Conservation (phyloP, 30 jellyfish, hydroid and myxozoan genomes). For the Turritopsis rubra region DNA sequence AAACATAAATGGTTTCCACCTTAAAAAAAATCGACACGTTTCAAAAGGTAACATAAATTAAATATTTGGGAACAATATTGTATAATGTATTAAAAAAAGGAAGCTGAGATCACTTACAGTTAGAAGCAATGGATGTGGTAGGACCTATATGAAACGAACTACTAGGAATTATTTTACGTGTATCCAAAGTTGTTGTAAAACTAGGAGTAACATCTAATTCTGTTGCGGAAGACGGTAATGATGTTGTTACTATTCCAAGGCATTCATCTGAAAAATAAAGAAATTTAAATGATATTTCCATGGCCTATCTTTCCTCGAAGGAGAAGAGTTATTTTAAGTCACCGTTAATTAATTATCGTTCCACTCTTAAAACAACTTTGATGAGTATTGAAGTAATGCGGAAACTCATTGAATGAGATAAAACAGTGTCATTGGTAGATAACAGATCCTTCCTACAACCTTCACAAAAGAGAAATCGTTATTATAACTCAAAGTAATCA, state of each 20-base stretch:
- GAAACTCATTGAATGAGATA: too few relatives aligned
- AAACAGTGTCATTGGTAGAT: too few relatives aligned
- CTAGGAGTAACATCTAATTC: neutral
- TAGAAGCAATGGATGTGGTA: neutral
- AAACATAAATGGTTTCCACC: neutral
- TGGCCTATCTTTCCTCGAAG: too few relatives aligned
- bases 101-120: neutral
- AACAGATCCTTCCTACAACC: too few relatives aligned
- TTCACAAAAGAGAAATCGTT: too few relatives aligned
- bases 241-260: neutral
- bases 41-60: too few relatives aligned
- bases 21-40: too few relatives aligned
- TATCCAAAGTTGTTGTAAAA: neutral
- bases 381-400: neutral
- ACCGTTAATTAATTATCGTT: neutral
- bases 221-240: neutral
- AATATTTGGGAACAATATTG: neutral
- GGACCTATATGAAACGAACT: neutral
- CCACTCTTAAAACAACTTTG: neutral
- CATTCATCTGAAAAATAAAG: neutral
- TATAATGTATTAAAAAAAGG: neutral
- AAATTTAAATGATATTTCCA: neutral
- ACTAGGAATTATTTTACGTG: neutral
- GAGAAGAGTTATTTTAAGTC: neutral
- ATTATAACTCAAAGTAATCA: too few relatives aligned